phyloP scores from a whole-genome alignment of 1,140 invertebrate genomes.

The Eupeodes corollae region DNA sequence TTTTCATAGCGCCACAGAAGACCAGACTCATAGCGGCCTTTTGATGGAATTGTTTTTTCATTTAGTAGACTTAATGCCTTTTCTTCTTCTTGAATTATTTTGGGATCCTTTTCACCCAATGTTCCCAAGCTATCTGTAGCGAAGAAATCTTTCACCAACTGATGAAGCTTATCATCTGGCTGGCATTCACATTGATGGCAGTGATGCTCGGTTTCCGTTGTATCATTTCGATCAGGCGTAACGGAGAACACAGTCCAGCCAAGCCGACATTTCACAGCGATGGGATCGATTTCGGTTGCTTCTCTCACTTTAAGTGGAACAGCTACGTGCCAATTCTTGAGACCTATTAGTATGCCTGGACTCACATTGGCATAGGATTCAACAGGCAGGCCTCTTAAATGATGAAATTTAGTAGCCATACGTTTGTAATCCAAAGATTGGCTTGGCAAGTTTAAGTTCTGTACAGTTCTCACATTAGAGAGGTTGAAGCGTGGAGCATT shows the following conservation, averaged over 20 bases:
- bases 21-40: too few relatives aligned
- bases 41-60: too few relatives aligned
- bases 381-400: neutral
- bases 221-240: slow-evolving; percentile 7
- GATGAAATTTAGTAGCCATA: neutral
- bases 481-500: neutral
- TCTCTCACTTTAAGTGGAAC: neutral
- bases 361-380: neutral
- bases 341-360: slow-evolving; percentile 1
- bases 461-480: too few relatives aligned
- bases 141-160: too few relatives aligned
- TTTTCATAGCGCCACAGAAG: too few relatives aligned
- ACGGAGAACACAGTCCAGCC: slow-evolving; percentile 3
- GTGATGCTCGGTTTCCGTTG: too few relatives aligned
- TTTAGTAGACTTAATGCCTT: too few relatives aligned
- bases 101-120: too few relatives aligned
- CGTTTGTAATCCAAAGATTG: neutral
- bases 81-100: too few relatives aligned
- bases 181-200: too few relatives aligned
- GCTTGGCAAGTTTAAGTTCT: neutral
- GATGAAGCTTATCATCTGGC: too few relatives aligned
- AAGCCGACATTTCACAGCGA: neutral
- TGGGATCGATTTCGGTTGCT: neutral
- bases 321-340: neutral
- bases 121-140: too few relatives aligned